Conservation (phyloP, 2,797 vertebrate species). For the Acipenser transmontanus region DNA sequence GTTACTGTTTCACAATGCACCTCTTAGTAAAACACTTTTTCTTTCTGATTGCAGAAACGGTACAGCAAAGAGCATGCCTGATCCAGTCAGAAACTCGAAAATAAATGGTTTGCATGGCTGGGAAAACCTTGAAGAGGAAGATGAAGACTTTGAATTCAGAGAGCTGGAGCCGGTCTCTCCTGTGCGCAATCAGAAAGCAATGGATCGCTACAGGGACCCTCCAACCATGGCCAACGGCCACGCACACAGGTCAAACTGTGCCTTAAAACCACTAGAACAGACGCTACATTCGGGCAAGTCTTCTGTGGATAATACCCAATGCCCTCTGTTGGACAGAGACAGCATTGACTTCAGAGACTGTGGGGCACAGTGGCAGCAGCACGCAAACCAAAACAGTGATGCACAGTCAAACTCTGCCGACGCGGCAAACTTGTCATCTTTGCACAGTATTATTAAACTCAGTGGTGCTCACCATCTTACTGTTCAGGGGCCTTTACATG, state of each 20-base stretch:
- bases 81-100: slow-evolving; percentile 16
- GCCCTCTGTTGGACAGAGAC: slow-evolving; percentile 23
- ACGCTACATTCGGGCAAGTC: slow-evolving; percentile 43
- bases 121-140: slow-evolving; percentile 51
- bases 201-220: slow-evolving; percentile 45
- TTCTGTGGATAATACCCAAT: slow-evolving; percentile 30
- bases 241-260: slow-evolving; percentile 74
- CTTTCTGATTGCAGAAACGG: slow-evolving; percentile 49
- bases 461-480: slow-evolving; percentile 67
- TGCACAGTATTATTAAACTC: slow-evolving; percentile 61
- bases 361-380: slow-evolving; percentile 2
- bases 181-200: slow-evolving; percentile 44
- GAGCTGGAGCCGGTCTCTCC: slow-evolving; percentile 41
- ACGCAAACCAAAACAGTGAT: slow-evolving; percentile 32
- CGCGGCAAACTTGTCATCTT: slow-evolving; percentile 42
- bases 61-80: slow-evolving; percentile 40
- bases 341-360: slow-evolving; percentile 51
- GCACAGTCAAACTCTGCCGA: too few relatives aligned
- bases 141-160: too few relatives aligned
- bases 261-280: slow-evolving; percentile 84
- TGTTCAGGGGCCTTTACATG: slow-evolving; percentile 68
- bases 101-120: slow-evolving; percentile 54
- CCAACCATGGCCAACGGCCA: slow-evolving; percentile 76
- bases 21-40: not conserved
- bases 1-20: too few relatives aligned